Base-by-base conservation (phyloP, 1,140 invertebrate species). In the Aphelenchoides fujianensis region DNA sequence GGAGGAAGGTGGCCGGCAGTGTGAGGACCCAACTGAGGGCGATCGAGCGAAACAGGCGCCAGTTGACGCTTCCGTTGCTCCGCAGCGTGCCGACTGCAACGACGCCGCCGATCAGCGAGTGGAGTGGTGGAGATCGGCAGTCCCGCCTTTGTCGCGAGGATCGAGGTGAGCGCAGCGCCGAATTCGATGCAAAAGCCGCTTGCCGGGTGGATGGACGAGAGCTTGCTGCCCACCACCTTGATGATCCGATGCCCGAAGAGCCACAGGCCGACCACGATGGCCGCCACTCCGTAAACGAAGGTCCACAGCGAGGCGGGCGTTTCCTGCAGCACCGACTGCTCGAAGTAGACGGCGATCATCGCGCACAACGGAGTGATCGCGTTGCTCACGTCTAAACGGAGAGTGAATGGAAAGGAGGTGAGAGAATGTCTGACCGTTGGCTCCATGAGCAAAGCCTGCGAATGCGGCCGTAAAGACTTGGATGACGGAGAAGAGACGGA, bases 181-280 rank as follows among this genome's bases (percentile, higher is more conserved):
- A n/a, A n/a, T n/a, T n/a, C n/a, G n/a, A n/a, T n/a, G n/a, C n/a
- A n/a, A n/a, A n/a, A n/a, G n/a, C n/a, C n/a, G n/a, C n/a, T n/a
- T n/a, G n/a, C n/a, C n/a, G n/a, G n/a, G n/a, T n/a, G n/a, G n/a
- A n/a, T n/a, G n/a, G n/a, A n/a, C n/a, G n/a, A n/a, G n/a, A n/a
- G n/a, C n/a, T n/a, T n/a, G n/a, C n/a, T n/a, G n/a, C n/a, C n/a
- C n/a, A n/a, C n/a, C n/a, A n/a, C n/a, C n/a, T n/a, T n/a, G n/a
- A 97, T 97, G 36, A 98, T 95, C 54, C 91, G 88, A 12, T 93
- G 87, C 41, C 94, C 94, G 91, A 92, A 94, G n/a, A 95, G 83
- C 92, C 94, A 97, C 31, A 97, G 88, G n/a, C 95, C 95, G 3
- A 93, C 86, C 0, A 92, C 91, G 81, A 97, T 97, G 16, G 94